Conservation (phyloP, 1,140 invertebrate species). For the Calliopsis andreniformis region DNA sequence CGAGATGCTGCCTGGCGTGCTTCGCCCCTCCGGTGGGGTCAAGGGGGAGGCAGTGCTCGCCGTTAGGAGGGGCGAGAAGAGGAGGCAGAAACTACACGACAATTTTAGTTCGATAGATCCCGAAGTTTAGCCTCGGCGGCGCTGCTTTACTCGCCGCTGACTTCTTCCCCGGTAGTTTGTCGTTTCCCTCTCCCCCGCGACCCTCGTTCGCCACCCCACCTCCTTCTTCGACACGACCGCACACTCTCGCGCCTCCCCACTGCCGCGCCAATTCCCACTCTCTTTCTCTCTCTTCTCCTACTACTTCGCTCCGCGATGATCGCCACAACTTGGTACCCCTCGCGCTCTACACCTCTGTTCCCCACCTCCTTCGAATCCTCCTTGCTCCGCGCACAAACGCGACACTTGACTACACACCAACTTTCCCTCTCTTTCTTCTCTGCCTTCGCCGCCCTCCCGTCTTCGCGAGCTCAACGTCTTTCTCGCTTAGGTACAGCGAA, state of each 20-base stretch:
- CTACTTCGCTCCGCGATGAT: slow-evolving; percentile 50
- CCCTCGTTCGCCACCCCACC: slow-evolving; percentile 48
- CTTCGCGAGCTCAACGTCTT: slow-evolving; percentile 26
- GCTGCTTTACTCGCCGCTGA: slow-evolving; percentile 78
- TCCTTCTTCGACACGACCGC: slow-evolving; percentile 54
- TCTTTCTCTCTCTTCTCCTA: slow-evolving; percentile 42
- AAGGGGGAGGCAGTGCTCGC: slow-evolving; percentile 43
- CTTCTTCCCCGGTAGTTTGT: slow-evolving; percentile 81
- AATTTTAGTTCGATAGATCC: slow-evolving; percentile 81
- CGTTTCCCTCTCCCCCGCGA: slow-evolving; percentile 65
- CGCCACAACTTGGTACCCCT: slow-evolving; percentile 59
- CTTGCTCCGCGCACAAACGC: slow-evolving; percentile 65
- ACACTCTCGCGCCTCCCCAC: slow-evolving; percentile 54
- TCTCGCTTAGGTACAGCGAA: slow-evolving; percentile 30
- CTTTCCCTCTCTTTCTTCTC: slow-evolving; percentile 39
- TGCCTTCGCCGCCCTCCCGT: not conserved
- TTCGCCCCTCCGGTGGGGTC: slow-evolving; percentile 58
- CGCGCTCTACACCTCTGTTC: slow-evolving; percentile 53
- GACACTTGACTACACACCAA: slow-evolving; percentile 66
- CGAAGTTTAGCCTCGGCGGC: slow-evolving; percentile 78
- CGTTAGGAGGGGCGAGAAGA: slow-evolving; percentile 49
- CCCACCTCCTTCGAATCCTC: slow-evolving; percentile 64
- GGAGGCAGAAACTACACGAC: slow-evolving; percentile 79
- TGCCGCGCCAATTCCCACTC: slow-evolving; percentile 29
- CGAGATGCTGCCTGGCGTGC: slow-evolving; percentile 55